Evolutionary conservation across 2,797 vertebrate genomes (phyloP).

Genomic region (Lophotriccus pileatus): DNA sequence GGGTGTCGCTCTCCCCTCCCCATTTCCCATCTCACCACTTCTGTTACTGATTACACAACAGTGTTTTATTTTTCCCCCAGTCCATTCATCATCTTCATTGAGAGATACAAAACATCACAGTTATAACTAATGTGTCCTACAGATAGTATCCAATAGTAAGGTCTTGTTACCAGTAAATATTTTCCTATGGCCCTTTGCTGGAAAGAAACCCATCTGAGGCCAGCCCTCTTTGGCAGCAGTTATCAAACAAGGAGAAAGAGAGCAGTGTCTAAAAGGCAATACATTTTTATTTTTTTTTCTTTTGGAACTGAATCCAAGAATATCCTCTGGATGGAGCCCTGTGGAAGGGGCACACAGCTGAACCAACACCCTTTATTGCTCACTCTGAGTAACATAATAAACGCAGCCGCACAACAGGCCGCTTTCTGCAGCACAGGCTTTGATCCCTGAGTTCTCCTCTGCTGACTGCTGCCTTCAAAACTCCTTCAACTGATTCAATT

Average conservation of each 20-base stretch:
- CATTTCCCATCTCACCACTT: background rate
- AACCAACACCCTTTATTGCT: slow-evolving; percentile 24
- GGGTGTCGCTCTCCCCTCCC: background rate
- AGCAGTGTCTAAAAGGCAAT: slow-evolving; percentile 12
- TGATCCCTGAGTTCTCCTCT: background rate
- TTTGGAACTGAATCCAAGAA: slow-evolving; percentile 18
- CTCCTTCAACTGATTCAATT: background rate
- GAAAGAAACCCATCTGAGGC: slow-evolving; percentile 10
- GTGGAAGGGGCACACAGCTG: slow-evolving; percentile 41
- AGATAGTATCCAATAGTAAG: background rate
- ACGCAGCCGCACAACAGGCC: background rate
- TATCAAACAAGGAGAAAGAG: background rate
- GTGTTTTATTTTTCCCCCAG: background rate
- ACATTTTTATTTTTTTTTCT: rapidly evolving
- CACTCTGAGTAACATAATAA: background rate
- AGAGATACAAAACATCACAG: background rate
- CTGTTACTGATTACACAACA: background rate
- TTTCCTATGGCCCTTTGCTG: slow-evolving; percentile 34
- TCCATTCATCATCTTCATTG: background rate
- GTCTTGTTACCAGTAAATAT: slow-evolving; percentile 33
- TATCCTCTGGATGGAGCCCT: background rate
- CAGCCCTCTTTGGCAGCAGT: background rate
- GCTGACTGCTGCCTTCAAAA: background rate
- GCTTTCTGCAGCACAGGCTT: background rate
- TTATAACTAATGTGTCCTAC: background rate